Evolutionary conservation across 2,113 vertebrate genomes (phyloP).

Genomic region (Phylloscopus whistleri): DNA sequence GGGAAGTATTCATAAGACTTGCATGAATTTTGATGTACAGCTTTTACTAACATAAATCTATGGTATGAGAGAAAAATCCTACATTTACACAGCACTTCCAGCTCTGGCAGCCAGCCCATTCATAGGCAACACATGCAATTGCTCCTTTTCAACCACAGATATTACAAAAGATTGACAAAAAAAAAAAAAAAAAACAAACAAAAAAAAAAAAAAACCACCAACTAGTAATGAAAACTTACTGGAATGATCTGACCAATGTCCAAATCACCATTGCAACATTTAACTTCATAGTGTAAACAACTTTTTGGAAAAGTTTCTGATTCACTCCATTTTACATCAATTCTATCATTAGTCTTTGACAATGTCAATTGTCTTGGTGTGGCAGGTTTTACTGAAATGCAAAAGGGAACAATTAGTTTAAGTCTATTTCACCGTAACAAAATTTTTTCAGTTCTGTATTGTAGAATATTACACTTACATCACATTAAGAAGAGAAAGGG

Average conservation of each 20-base stretch:
- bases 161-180: background rate
- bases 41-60: background rate
- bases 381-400: conserved; percentile 56
- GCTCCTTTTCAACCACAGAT: background rate
- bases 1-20: background rate
- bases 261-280: background rate
- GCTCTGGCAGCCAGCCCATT: background rate
- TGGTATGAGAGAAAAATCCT: background rate
- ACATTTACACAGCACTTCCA: background rate
- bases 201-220: background rate
- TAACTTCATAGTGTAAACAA: conserved; percentile 26
- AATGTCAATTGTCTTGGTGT: background rate
- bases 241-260: background rate
- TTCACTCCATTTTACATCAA: conserved; percentile 31
- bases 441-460: background rate
- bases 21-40: background rate
- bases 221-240: conserved; percentile 7
- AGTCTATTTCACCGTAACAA: background rate
- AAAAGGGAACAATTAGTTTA: background rate
- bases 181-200: background rate
- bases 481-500: background rate
- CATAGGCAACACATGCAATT: background rate
- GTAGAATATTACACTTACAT: background rate
- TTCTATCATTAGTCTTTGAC: background rate
- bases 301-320: background rate